phyloP scores from a whole-genome alignment of 2,888 invertebrate genomes.

The Acanthosepion lycidas region DNA sequence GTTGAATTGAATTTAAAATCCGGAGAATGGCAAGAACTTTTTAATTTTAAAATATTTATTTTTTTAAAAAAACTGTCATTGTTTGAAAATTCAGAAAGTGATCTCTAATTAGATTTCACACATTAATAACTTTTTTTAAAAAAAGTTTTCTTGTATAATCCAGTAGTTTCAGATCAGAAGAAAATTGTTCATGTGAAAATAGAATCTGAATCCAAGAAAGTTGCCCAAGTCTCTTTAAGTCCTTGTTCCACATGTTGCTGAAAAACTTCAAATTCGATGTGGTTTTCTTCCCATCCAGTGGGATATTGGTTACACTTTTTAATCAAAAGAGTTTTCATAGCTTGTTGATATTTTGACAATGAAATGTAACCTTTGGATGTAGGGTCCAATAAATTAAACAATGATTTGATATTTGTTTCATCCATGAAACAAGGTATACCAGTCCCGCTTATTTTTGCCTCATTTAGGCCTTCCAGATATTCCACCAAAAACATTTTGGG shows the following conservation, averaged over 20 bases:
- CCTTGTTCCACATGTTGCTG: not conserved
- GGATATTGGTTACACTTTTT: not conserved
- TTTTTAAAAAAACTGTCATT: no score
- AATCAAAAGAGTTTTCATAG: slow-evolving; percentile 41
- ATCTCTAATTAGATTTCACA: no score
- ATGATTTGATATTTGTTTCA: slow-evolving; percentile 70
- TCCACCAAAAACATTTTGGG: not conserved
- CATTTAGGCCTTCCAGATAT: not conserved
- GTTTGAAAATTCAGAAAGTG: no score
- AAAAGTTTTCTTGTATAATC: no score
- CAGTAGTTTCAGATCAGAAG: no score
- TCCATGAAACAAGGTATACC: slow-evolving; percentile 69
- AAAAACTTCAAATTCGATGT: not conserved
- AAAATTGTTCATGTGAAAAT: no score
- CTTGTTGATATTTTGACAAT: slow-evolving; percentile 65
- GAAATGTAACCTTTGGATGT: slow-evolving; percentile 70
- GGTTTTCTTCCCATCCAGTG: not conserved
- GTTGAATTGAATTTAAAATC: no score
- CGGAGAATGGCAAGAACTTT: no score
- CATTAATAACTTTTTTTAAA: no score
- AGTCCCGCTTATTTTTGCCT: not conserved
- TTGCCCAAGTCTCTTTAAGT: not conserved
- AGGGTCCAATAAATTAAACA: slow-evolving; percentile 74
- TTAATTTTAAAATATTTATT: no score
- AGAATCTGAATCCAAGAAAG: not conserved